Evolutionary conservation across 2,888 invertebrate genomes (phyloP), one percentile per base, ranked within the genome.

Genomic region (Brenthis daphne): DNA sequence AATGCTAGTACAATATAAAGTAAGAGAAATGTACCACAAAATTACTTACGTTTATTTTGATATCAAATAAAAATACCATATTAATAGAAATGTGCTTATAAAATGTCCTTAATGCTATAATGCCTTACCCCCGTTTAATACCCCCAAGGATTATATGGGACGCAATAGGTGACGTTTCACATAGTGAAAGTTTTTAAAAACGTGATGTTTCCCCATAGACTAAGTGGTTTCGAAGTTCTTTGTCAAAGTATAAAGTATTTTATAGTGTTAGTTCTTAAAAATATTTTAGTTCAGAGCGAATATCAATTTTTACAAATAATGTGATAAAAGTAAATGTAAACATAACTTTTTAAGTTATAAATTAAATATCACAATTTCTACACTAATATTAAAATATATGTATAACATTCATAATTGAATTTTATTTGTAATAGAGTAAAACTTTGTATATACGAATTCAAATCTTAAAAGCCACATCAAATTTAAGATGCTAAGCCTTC

Each of bases 131-230:
- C 88, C 85, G 85, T 86, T 85, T 83, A 81, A 77, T 75, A 74
- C 74, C 79, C 85, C 80, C 75, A 56, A 67, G 81, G 82, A 80
- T 77, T 68, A 65, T 75, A 73, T 75, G 75, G 76, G 83, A 85
- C 20, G 61, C 16, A 85, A 85, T 83, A 85, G 82, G 82, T 85
- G 85, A 88, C 80, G 82, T 87, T 86, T 86, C 85, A 84, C 85
- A 88, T 88, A 85, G 88, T 83, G 82, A 80, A 89, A 88, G 87
- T 89, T 90, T 87, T 81, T 75, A 78, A 74, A 78, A 70, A 72
- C 74, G 68, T 74, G 71, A 58, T 48, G 65, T 76, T 79, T 84
- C 84, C 85, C 85, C 60, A 70, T 73, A 80, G 85, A 76, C 75
- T 72, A 65, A 64, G 53, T 65, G 53, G 72, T 74, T 69, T 57